Conservation (phyloP, 2,113 vertebrate species). For the Ochotona princeps region DNA sequence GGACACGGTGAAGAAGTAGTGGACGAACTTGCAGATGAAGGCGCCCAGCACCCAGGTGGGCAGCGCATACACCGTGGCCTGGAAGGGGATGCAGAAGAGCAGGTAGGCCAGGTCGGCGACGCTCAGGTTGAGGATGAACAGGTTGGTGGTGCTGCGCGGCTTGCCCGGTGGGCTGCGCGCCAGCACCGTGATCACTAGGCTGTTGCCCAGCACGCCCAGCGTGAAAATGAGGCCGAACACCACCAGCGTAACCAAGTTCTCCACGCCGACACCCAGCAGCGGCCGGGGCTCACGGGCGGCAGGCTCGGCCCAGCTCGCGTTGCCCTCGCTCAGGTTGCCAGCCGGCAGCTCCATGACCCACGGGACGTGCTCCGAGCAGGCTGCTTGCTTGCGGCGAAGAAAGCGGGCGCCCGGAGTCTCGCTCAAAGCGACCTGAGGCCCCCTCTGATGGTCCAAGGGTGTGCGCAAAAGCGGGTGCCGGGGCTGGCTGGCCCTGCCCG, state of each 20-base stretch:
- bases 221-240: constrained; percentile 94
- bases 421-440: background rate
- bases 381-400: background rate
- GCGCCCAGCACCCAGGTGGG: constrained; percentile 95
- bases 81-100: constrained; percentile 97
- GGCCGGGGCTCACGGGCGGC: constrained; percentile 45
- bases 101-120: constrained; percentile 97
- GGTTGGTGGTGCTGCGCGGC: constrained; percentile 95
- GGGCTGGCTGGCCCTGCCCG: background rate
- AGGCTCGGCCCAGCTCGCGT: background rate
- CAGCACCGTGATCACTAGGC: constrained; percentile 96
- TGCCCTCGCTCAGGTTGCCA: constrained; percentile 83
- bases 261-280: constrained; percentile 91
- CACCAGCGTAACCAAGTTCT: constrained; percentile 93
- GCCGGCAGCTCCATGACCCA: constrained; percentile 65
- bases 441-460: background rate
- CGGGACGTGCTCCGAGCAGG: background rate
- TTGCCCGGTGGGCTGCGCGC: constrained; percentile 93
- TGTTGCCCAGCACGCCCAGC: constrained; percentile 95
- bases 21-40: constrained; percentile 96
- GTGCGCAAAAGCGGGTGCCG: background rate
- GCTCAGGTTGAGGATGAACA: constrained; percentile 97
- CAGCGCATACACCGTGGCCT: constrained; percentile 95
- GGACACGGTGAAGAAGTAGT: constrained; percentile 98
- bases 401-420: background rate